Base-by-base conservation (phyloP, 2,888 invertebrate species). In the Caenorhabditis sp. region DNA sequence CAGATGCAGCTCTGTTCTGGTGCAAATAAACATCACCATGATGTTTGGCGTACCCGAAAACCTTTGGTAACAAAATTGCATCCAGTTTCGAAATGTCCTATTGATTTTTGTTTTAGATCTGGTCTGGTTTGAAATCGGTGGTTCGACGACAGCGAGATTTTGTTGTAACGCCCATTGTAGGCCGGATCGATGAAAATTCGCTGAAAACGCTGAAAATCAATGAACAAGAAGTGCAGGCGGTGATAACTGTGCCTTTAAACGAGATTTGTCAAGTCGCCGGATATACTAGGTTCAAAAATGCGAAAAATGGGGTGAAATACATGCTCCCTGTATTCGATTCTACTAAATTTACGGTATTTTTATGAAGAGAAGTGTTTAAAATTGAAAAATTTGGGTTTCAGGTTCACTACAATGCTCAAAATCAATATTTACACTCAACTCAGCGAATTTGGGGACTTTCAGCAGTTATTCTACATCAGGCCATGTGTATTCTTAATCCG, bases 381-480 rank as follows among this genome's bases (percentile, higher is more conserved):
- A 36, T 20, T 53, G 7, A 25, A 21, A 21, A 61, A 17, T 26
- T 20, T 10, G 25, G 2, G 14, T 64, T 68, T 63, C 53, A 75
- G 70, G 63, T 73, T n/a, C 70, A 72, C 21, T 67, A 65, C 58
- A 69, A 70, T 38, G 61, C 64, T 21, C 14, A 31, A n/a, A 61
- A 67, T 23, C 70, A 65, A 50, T 78, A 69, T 43, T 52, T 78
- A 10, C 78, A 69, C 31, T 56, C 56, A 14, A 67, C 59, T 10
- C 67, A 78, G 36, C 70, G 80, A 10, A 73, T 84, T 49, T 84
- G 83, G 83, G 84, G 84, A 8, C 70, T 84, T 10, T 73, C 83
- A 0, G 83, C 81, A 0, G 71, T 78, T 5, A 81, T 84, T 65
- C 70, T 82, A 8, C 77, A 81, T 61, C 78, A 83, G 57, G 61